phyloP scores from a whole-genome alignment of 2,888 invertebrate genomes.

The Adela reaumurella region DNA sequence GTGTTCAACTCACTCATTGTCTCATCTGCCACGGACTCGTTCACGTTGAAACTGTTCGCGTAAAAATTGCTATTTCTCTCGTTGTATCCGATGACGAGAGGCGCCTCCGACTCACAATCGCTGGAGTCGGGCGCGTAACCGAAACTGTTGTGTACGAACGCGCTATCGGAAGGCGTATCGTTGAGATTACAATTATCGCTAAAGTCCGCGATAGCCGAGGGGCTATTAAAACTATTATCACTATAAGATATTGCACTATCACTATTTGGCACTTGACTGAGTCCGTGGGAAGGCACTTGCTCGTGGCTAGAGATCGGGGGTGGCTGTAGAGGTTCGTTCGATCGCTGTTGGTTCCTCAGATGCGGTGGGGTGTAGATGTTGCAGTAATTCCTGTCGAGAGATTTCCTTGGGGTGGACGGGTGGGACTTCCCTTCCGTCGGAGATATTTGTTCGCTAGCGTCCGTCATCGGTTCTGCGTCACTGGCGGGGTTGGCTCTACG shows the following conservation, averaged over 20 bases:
- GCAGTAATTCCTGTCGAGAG: slow-evolving; percentile 42
- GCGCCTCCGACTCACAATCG: neutral
- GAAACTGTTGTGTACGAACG: slow-evolving; percentile 18
- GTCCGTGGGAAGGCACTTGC: slow-evolving; percentile 32
- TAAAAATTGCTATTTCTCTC: neutral
- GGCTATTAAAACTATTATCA: neutral
- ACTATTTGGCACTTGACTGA: slow-evolving; percentile 51
- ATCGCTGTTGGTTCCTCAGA: slow-evolving; percentile 33
- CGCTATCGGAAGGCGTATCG: neutral
- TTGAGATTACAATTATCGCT: slow-evolving; percentile 28
- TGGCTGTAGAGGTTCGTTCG: slow-evolving; percentile 28
- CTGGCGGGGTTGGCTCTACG: slow-evolving; percentile 7
- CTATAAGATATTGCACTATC: slow-evolving; percentile 44
- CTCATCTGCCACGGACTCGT: slow-evolving; percentile 19
- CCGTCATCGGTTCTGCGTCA: neutral
- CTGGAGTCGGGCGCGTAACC: neutral
- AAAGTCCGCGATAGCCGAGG: slow-evolving; percentile 11
- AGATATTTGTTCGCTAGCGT: neutral
- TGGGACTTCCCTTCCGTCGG: slow-evolving; percentile 13
- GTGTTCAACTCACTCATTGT: slow-evolving; percentile 37
- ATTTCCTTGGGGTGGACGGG: slow-evolving; percentile 35
- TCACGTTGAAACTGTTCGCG: neutral
- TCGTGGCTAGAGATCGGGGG: slow-evolving; percentile 27
- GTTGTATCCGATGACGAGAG: neutral
- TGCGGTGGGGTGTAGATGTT: slow-evolving; percentile 52